Conservation (phyloP, 2,888 invertebrate species). For the Ophioninae sp. region DNA sequence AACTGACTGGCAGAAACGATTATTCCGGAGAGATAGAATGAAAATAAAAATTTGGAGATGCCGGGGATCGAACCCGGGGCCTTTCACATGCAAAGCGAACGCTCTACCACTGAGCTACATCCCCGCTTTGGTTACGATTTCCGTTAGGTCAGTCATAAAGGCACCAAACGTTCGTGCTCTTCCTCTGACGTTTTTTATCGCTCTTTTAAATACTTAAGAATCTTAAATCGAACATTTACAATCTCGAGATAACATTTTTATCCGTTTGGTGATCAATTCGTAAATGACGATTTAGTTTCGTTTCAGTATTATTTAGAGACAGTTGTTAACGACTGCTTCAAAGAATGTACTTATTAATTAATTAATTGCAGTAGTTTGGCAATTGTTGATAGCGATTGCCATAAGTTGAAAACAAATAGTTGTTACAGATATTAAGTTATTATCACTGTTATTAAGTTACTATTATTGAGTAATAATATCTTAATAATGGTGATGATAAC, state of each 20-base stretch:
- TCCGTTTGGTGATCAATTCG: neutral
- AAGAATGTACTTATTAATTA: neutral
- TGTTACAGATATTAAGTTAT: no score
- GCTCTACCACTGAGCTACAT: constrained; percentile 99
- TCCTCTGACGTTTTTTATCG: neutral
- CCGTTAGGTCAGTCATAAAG: neutral
- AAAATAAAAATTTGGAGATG: constrained; percentile 85
- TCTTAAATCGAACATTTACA: neutral
- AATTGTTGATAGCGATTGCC: no score
- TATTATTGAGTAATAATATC: no score
- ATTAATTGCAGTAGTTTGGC: no score
- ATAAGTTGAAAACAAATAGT: no score
- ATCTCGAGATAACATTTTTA: neutral
- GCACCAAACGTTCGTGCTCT: neutral
- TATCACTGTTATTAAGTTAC: no score
- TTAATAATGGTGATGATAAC: no score
- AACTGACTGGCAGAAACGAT: neutral
- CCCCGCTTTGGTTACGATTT: constrained; percentile 79
- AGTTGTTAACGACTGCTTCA: neutral
- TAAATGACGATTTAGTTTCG: neutral
- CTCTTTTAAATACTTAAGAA: constrained; percentile 26
- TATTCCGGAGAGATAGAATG: neutral
- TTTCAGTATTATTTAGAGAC: neutral
- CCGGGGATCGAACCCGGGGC: constrained; percentile 99
- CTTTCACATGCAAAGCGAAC: constrained; percentile 99